phyloP scores from a whole-genome alignment of 2,888 invertebrate species.

The Cataglyphis livida region DNA sequence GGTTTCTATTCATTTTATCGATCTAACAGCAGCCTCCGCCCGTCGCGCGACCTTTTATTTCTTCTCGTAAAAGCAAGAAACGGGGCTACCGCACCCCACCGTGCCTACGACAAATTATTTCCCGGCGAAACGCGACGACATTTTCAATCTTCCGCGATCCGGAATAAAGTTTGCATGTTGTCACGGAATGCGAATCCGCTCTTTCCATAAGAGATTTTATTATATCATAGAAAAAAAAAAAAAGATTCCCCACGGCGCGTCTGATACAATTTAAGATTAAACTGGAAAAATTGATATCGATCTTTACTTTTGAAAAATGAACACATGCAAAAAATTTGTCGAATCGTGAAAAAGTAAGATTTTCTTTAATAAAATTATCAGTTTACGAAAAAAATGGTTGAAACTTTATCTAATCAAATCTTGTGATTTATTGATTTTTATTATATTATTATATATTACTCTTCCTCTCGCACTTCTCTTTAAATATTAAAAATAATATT shows the following conservation, averaged over 20 bases:
- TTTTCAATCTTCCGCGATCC: conserved; percentile 43
- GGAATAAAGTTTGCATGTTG: conserved; percentile 46
- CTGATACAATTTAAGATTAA: not conserved
- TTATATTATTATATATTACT: not conserved
- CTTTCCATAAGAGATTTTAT: conserved; percentile 12
- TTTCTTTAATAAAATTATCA: not conserved
- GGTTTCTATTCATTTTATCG: conserved; percentile 42
- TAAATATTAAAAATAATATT: conserved; percentile 1
- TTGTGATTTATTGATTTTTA: not conserved
- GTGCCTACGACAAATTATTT: conserved; percentile 42
- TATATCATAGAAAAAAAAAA: not conserved
- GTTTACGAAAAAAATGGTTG: not conserved
- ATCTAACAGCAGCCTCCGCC: conserved; percentile 43
- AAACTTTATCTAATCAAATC: not conserved
- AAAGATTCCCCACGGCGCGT: not conserved
- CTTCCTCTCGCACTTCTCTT: too few species aligned
- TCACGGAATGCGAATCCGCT: conserved; percentile 23
- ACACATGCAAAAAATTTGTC: not conserved
- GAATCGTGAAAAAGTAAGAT: not conserved
- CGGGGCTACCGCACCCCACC: conserved; percentile 19
- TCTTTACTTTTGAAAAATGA: not conserved
- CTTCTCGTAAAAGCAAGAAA: conserved; percentile 26
- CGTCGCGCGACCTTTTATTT: conserved; percentile 40
- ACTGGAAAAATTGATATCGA: not conserved
- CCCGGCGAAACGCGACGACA: conserved; percentile 45